Evolutionary conservation across 1,140 invertebrate species (phyloP), one percentile per base, ranked within the genome.

Genomic region (Drosophila pallidifrons): DNA sequence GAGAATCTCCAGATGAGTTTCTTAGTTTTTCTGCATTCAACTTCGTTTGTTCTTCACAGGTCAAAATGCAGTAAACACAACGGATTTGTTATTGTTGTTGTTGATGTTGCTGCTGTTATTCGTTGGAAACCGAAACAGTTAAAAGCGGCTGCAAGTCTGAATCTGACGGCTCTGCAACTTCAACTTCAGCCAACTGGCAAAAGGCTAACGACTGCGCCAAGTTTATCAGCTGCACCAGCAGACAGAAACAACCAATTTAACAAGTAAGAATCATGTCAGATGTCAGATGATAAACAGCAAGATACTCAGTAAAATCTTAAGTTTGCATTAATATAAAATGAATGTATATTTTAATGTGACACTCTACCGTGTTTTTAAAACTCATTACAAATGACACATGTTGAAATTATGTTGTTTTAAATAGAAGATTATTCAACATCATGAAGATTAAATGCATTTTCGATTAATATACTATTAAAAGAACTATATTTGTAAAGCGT

Each of bases 31-130:
- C 55, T 52, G 63, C 35, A 66, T 43, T 61, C 51, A 35, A 38
- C 71, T 67, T 54, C 32, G 43, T 52, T 57, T 35, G 13, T 47
- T 49, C 45, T 51, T 5, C 41, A 64, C 77, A 49, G 83, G 71
- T 81, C 85, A 89, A 83, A 82, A 82, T 82, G 83, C 82, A 88
- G 79, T 87, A 80, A 85, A 80, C 60, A 69, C 81, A 85, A 64
- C 77, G 81, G 69, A 61, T 70, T 71, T 67, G 59, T 66, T 66
- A 32, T 54, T 54, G 60, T 66, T 38, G 11, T 54, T 80, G 57
- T 63, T 49, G 11, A 46, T 63, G 45, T 55, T 80, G 51, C 59
- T 49, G 10, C 30, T 51, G 57, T 55, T 55, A 64, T 80, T 75
- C 68, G 73, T 25, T 73, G 72, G 81, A 65, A 64, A 79, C 25